Evolutionary conservation across 2,797 vertebrate species (phyloP).

Genomic region (Sitta carolinensis): DNA sequence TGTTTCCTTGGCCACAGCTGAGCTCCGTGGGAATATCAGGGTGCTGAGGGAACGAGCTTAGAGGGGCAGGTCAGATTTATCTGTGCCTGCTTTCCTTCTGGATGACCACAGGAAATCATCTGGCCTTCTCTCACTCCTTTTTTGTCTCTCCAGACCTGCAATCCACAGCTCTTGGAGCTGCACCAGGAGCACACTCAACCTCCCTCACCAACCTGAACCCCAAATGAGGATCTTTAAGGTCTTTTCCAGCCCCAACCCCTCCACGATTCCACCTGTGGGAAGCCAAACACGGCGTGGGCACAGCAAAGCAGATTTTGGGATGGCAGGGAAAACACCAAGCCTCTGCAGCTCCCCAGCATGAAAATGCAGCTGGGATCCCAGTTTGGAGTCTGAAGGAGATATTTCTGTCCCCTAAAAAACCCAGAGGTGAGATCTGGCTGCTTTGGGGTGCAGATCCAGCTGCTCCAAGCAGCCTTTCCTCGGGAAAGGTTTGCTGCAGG

Average conservation of each 20-base stretch:
- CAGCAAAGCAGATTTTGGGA: not conserved
- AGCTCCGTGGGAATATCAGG: not conserved
- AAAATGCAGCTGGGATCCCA: not conserved
- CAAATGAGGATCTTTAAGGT: not conserved
- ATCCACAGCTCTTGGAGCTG: not conserved
- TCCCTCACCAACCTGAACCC: not conserved
- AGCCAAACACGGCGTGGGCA: not conserved
- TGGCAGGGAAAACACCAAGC: not conserved
- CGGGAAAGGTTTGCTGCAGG: not conserved
- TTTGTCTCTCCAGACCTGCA: not conserved
- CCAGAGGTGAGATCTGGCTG: fast-evolving
- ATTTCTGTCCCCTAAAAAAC: fast-evolving
- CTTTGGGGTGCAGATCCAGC: not conserved
- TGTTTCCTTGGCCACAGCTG: conserved; percentile 6
- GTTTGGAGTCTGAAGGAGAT: fast-evolving
- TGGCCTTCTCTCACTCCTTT: not conserved
- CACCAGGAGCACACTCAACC: not conserved
- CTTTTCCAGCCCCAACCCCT: not conserved
- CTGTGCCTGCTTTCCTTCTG: not conserved
- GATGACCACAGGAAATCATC: not conserved
- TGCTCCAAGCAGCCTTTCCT: fast-evolving
- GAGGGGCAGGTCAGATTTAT: not conserved
- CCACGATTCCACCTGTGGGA: not conserved
- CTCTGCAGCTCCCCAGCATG: not conserved
- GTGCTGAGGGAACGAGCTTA: not conserved